Base-by-base conservation (phyloP, 2,888 invertebrate species). In the Sinelater perroti region DNA sequence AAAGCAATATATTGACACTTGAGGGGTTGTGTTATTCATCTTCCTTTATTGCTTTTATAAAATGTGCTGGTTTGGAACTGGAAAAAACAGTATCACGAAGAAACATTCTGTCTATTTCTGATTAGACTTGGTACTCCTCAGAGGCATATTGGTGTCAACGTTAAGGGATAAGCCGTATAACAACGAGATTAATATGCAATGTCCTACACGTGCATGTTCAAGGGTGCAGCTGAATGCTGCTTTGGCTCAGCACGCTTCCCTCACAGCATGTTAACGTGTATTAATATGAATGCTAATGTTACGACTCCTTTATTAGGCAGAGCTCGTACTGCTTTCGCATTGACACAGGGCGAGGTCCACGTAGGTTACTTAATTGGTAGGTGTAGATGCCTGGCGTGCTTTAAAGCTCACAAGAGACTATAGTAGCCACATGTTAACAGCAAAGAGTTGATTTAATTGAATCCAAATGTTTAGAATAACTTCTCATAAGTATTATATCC, bases 11-110 rank as follows among this genome's bases (percentile, higher is more conserved):
- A 46, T 40, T 47, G 38, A 46, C 36, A 55, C 40, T 55, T 31
- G 47, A 36, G 38, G 40, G 44, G 21, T 36, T 55, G 40, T 55
- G 53, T 42, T 49, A 49, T 53, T 51, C 47, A 44, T 58, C 58
- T 53, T 49, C 33, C 40, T 33, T 52, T 56, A 56, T 58, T 53
- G 57, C 58, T 35, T 53, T 44, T 35, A 54, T 51, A 45, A 11
- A 50, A 38, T 38, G 54, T 47, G 51, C 51, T 55, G 54, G 14
- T 47, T 55, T 55, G 11, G 21, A 55, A 36, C 46, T 55, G 46
- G 54, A 55, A 54, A 46, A 33, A 13, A 10, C 11, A 3, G 17
- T 35, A 28, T 53, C 46, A n/a, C n/a, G n/a, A n/a, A n/a, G n/a
- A n/a, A n/a, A n/a, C n/a, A n/a, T n/a, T n/a, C n/a, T n/a, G n/a